Base-by-base conservation (phyloP, 2,888 invertebrate genomes). In the Cistogaster globosa region DNA sequence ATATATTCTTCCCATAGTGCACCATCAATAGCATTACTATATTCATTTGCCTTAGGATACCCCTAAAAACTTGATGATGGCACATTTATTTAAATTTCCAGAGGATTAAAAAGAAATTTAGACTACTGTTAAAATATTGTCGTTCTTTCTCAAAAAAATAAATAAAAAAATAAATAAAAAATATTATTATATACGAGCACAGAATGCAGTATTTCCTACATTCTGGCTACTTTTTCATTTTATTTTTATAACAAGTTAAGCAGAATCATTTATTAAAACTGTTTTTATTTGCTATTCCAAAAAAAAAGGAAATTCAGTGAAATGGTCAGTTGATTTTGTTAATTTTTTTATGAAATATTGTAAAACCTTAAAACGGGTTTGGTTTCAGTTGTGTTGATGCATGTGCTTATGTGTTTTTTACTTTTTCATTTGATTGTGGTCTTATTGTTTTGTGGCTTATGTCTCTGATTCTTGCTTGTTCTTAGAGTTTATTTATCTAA, bases 21-120 rank as follows among this genome's bases (percentile, higher is more conserved):
- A 36, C 0, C 1, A 51, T 51, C 16, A 14, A 14, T 0, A 58
- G 22, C 12, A 4, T 62, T 69, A 6, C 26, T 53, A 53, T 62
- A 68, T 68, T 2, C 42, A 20, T 7, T 38, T 9, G 18, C 16
- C 32, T 1, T 36, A 18, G 45, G 36, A 14, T 51, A 78, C 45
- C 68, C 68, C 16, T 65, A 71, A 69, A 26, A 65, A 69, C 78
- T 78, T 85, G 82, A 87, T 86, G 81, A 75, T 82, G 42, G 55
- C 67, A 82, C 79, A 86, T 86, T 87, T 85, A 87, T 87, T 86
- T 69, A 86, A 87, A 86, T 86, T 85, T 84, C 82, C 51, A 86
- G 83, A 86, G 86, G 87, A 87, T 86, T 87, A 87, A 86, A 85
- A 58, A 63, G 36, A 77, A 82, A 69, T 62, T 85, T 75, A 74